Base-by-base conservation (phyloP, 2,797 vertebrate species). In the Eleutherodactylus coqui region DNA sequence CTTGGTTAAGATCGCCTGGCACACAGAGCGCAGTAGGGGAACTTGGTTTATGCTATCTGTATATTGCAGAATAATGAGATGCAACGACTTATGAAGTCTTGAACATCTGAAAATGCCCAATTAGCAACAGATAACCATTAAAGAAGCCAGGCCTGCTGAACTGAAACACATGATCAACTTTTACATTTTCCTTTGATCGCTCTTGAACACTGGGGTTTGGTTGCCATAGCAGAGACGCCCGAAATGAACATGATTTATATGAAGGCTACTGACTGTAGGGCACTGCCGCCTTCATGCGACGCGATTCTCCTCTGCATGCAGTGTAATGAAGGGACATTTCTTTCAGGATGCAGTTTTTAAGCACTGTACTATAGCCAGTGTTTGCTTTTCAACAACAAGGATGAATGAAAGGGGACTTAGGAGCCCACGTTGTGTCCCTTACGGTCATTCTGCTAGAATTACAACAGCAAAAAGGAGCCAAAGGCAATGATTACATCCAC, bases 401-500 rank as follows among this genome's bases (percentile, higher is more conserved):
- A 21, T 83, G n/a, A 16, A 87, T 77, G 32, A 60, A 32, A 75
- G 2, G 38, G 75, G 53, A 75, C 82, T 75, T 79, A 43, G n/a
- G 24, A 80, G 69, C 55, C 70, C 53, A 27, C 67, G 69, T 67
- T 84, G 75, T 67, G 82, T 87, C 82, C 34, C 67, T 67, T 64
- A 73, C 82, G 72, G 67, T 75, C 82, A 87, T 79, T 87, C 55
- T 64, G 55, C 69, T 80, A 32, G 55, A 87, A 83, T 80, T 67
- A 87, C 69, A 84, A 75, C 82, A 84, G 82, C 79, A 80, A 87
- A 87, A 84, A 84, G 77, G n/a, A 84, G 86, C 86, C 86, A 84
- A 80, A 69, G 82, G 86, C 76, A 87, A 87, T 87, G 53, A 87
- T 87, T 84, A 87, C 86, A 81, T 84, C 67, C 86, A 87, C 82